Conservation (phyloP, 1,140 invertebrate genomes). For the Lepidurus couesii region DNA sequence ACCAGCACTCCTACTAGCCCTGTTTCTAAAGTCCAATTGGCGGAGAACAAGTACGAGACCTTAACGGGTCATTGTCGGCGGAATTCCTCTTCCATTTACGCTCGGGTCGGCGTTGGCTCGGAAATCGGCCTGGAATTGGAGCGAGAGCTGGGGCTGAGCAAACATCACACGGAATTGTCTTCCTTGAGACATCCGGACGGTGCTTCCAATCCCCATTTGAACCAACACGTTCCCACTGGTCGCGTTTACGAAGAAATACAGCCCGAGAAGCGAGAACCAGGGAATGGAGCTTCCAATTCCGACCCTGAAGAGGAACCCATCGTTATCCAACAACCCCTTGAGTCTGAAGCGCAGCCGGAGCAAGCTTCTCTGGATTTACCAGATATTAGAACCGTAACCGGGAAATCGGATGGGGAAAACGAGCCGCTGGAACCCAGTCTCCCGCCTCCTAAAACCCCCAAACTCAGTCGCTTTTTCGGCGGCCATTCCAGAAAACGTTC, state of each 20-base stretch:
- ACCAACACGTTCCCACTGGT: constrained; percentile 51
- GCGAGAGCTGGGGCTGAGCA: constrained; percentile 31
- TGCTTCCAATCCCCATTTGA: constrained; percentile 80
- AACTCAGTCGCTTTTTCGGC: constrained; percentile 35
- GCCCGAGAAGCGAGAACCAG: constrained; percentile 53
- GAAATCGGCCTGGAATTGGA: constrained; percentile 34
- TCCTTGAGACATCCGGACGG: constrained; percentile 78
- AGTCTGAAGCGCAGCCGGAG: constrained; percentile 29
- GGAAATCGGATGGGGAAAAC: constrained; percentile 49
- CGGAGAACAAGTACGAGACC: constrained; percentile 9
- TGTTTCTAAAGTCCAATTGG: background rate
- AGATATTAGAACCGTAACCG: constrained; percentile 48
- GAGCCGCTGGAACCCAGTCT: constrained; percentile 42
- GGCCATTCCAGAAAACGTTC: constrained; percentile 37
- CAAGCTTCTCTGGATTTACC: constrained; percentile 35
- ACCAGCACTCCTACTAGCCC: background rate
- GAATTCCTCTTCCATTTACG: constrained; percentile 9
- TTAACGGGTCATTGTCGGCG: constrained; percentile 25
- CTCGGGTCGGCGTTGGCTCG: constrained; percentile 25
- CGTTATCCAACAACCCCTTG: constrained; percentile 48
- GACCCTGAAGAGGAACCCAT: constrained; percentile 54
- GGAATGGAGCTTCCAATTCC: constrained; percentile 59
- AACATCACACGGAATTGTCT: constrained; percentile 50
- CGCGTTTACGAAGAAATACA: constrained; percentile 36
- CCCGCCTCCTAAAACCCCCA: constrained; percentile 37